Evolutionary conservation across 2,888 invertebrate genomes (phyloP), one percentile per base, ranked within the genome.

Genomic region (Thymelicus sylvestris): DNA sequence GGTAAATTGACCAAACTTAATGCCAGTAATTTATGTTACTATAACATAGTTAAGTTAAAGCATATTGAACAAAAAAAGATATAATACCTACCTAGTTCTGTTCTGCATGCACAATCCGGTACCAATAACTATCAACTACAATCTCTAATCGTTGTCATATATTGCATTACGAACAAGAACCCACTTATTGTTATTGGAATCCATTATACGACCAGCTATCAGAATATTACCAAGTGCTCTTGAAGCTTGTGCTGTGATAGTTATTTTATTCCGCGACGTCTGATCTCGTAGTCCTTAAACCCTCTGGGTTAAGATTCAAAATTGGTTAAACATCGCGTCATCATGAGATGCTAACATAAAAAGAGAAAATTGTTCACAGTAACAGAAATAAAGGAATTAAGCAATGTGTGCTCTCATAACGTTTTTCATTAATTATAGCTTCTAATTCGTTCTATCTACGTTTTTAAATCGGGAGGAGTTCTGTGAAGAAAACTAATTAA

Each of bases 101-200:
- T 19, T 19, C 19, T n/a, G 15, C 50, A 19, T 13, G 12, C 19
- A 15, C 15, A 52, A 6, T 52, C 6, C 50, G 50, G 50, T 52
- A 19, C 31, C 13, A 10, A 12, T 47, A 47, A 47, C 52, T 24
- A 57, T 12, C 1, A 57, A 57, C 57, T 31, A 31, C 31, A 57
- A 13, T 47, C 38, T 57, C 63, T 69, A 62, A 69, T 48, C 63
- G 63, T 38, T 24, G 44, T 68, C 68, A 69, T 63, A 63, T 69
- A 69, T 57, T 63, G 38, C 48, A 38, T 57, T 55, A n/a, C 15
- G 44, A 68, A 55, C 55, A 68, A 68, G 62, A 68, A 62, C 68
- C 47, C 24, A 61, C 68, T 63, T 68, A 68, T 63, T 63, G 68
- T 68, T 68, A 68, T 68, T 68, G 63, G 68, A 63, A 68, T 68